Conservation (phyloP, 1,140 invertebrate genomes). For the Conus ventricosus region DNA sequence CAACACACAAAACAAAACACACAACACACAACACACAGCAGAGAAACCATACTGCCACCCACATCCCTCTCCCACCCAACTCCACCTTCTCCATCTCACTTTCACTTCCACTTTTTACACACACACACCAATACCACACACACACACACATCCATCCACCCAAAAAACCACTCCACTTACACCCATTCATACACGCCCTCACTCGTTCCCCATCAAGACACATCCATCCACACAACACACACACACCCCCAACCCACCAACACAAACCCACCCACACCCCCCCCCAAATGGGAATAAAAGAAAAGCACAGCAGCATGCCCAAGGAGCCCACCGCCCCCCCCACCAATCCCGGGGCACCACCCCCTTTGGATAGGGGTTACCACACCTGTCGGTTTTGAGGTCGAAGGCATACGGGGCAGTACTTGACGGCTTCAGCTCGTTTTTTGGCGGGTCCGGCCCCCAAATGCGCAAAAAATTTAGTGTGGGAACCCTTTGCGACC, state of each 20-base stretch:
- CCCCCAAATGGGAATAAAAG: no score
- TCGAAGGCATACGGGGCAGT: conserved; percentile 87
- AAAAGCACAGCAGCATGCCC: neutral
- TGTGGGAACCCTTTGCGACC: conserved; percentile 99
- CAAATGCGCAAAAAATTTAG: conserved; percentile 97
- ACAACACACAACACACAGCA: no score
- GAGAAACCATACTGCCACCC: no score
- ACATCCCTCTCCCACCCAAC: no score
- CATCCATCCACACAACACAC: neutral
- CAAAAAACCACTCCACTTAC: neutral
- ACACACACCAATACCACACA: no score
- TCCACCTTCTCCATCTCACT: no score
- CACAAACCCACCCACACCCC: no score
- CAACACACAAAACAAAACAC: no score
- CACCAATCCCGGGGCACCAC: conserved; percentile 96
- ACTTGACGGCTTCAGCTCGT: conserved; percentile 98
- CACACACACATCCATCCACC: no score
- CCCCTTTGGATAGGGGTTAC: conserved; percentile 99
- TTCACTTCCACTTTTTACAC: no score
- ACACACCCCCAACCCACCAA: neutral
- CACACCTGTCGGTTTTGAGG: conserved; percentile 90
- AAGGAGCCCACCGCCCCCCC: neutral
- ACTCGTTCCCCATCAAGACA: neutral
- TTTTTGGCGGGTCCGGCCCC: conserved; percentile 99
- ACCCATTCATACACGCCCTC: neutral